Evolutionary conservation across 1,140 invertebrate species (phyloP), one percentile per base, ranked within the genome.

Genomic region (Ostrea edulis): DNA sequence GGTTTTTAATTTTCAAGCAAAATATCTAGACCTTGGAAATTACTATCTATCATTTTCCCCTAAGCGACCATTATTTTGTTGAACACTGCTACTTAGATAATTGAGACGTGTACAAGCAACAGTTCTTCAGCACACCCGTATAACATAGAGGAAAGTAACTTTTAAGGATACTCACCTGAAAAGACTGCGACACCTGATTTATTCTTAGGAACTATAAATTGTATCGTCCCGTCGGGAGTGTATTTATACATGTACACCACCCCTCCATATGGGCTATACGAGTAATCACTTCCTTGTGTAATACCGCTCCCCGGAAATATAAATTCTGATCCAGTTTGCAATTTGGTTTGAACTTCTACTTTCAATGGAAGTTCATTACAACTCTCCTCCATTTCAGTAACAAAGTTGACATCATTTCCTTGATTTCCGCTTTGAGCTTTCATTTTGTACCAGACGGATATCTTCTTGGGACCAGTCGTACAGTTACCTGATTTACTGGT

Each of bases 271-370:
- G 68, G 68, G 29, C 68, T 77, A 4, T 35, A 8, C 2, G 68
- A 29, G 9, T 77, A 12, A 35, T 77, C 68, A 14, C 22, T 25
- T 35, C 68, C 12, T 9, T 77, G 68, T 8, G 68, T 77, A 14
- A 77, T 77, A 44, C 68, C 68, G 14, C 68, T 35, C 14, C 68
- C 68, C 68, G 22, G 68, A 29, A 77, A 77, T 29, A 77, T 77
- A 77, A 35, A 77, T 14, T 77, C 25, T 35, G 25, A 25, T 35
- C 29, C 25, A 77, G 29, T 14, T 4, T 25, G 29, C 11, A 17
- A 7, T 8, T 29, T 77, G 68, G 29, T 25, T 29, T 77, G 68
- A 77, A 77, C 68, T 12, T 77, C 68, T 35, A 77, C 68, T 77
- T 77, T 77, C 29, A 77, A 35, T 12, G 68, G 68, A 35, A 77